phyloP scores from a whole-genome alignment of 2,113 vertebrate species.

The Xiphias gladius region DNA sequence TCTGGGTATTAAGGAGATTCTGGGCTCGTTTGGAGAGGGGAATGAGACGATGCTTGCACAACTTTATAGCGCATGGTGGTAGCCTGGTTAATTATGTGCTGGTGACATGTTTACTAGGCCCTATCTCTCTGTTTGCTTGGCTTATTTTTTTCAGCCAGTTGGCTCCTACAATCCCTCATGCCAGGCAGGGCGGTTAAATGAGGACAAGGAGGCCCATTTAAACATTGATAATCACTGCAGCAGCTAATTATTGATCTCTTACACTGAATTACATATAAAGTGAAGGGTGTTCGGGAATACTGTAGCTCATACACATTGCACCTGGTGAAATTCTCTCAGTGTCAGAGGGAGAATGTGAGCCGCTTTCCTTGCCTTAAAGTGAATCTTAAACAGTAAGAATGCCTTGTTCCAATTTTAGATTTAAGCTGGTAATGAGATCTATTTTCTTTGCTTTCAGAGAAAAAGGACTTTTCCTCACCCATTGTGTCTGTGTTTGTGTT shows the following conservation, averaged over 20 bases:
- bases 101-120: conserved; percentile 82
- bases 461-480: conserved; percentile 52
- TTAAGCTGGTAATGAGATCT: conserved; percentile 64
- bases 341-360: conserved; percentile 1
- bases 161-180: conserved; percentile 57
- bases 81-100: conserved; percentile 81
- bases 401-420: conserved; percentile 38
- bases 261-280: conserved; percentile 25
- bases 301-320: conserved; percentile 3
- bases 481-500: conserved; percentile 71
- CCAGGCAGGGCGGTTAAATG: conserved; percentile 60
- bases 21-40: conserved; percentile 66
- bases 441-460: conserved; percentile 48
- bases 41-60: conserved; percentile 52
- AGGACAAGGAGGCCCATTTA: conserved; percentile 55
- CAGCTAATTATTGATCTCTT: conserved; percentile 68
- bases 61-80: conserved; percentile 68
- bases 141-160: conserved; percentile 54
- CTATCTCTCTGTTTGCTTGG: conserved; percentile 76
- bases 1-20: conserved; percentile 82
- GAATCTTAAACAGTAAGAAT: not conserved
- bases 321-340: not conserved
- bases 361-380: not conserved
- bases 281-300: conserved; percentile 12
- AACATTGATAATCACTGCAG: conserved; percentile 66